Evolutionary conservation across 2,113 vertebrate species (phyloP), one percentile per base, ranked within the genome.

Genomic region (Aegypius monachus): DNA sequence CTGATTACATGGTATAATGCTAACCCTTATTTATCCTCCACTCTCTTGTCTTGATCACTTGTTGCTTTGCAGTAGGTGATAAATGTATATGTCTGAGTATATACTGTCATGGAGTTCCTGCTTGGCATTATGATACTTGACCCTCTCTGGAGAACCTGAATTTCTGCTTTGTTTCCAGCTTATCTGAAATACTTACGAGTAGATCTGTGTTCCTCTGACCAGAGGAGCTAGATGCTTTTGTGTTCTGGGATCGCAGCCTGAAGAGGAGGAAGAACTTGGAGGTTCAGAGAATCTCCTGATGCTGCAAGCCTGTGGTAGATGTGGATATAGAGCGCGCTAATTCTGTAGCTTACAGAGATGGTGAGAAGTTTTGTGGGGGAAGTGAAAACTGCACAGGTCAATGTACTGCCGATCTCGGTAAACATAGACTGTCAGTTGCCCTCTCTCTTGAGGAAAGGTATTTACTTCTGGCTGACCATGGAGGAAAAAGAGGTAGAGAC

Each of bases 171-270:
- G 53, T 77, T 82, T 90, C 40, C n/a, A 80, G 16, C 12, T n/a
- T 86, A 25, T 56, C 36, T 16, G 34, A 43, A 93, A 66, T 31
- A 52, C 3, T 20, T 22, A 38, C 1, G 22, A 55, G 32, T n/a
- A 55, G 25, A 23, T 89, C 22, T 50, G 7, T 68, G 17, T 56
- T 82, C 13, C 18, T 78, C 42, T 90, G 8, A 32, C 18, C 13
- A 42, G 55, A 74, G 34, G 14, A 92, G 15, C 42, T 6, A 23
- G 23, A 13, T 53, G 45, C 36, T 90, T 62, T 71, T 88, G 32
- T 85, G 19, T 42, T 91, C n/a, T 63, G 34, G 47, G 18, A 8
- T 63, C 23, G 20, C 0, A 0, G 0, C 66, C 55, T n/a, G 40
- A 65, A 73, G 48, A 65, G 48, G 48, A 93, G 25, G 42, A 83